Evolutionary conservation across 2,113 vertebrate species (phyloP), one percentile per base, ranked within the genome.

Genomic region (Benitochromis conjunctus): DNA sequence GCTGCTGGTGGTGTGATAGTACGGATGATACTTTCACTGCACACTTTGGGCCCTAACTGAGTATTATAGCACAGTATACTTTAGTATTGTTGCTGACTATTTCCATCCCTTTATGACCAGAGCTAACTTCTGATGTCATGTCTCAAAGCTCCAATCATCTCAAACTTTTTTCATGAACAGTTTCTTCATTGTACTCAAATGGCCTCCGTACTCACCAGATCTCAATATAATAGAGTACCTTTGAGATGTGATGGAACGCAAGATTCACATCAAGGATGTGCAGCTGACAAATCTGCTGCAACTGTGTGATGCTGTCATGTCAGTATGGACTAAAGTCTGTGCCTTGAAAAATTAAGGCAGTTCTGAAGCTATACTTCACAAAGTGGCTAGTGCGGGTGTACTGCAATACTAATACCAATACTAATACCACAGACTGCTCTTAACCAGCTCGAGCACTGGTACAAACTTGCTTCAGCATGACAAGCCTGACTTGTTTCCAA

Each of bases 401-500:
- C 21, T 74, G 24, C 24, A 74, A 19, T 29, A 16, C 0, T 71
- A 71, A 71, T 26, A 34, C 58, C 34, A 62, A 62, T n/a, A 62
- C 9, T 34, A 62, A 36, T 1, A 62, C 69, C 24, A 74, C 43
- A 48, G 69, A 76, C 19, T 60, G 16, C 29, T 60, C 10, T 24
- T 10, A 26, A 26, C 24, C 51, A 62, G 48, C 9, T 76, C 16
- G 6, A 12, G 29, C 29, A 29, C 4, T 5, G 4, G 26, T 58
- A 41, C 13, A 48, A 57, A 55, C 9, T 53, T 66, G n/a, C 24
- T 10, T 66, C 36, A 58, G 60, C n/a, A 56, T 85, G 26, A 64
- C 36, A 80, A 79, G 18, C 54, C 31, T 60, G 41, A 83, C 26
- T 13, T 60, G 76, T 82, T 54, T 48, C 6, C 9, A 74, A 55